Percentiles rank a stretch among this genome's conserved stretches.
These are phyloP conservation scores for Drosophila mulleri DNA, from an alignment of 2,888 invertebrate species.

Conservation along the genomic window DNA sequence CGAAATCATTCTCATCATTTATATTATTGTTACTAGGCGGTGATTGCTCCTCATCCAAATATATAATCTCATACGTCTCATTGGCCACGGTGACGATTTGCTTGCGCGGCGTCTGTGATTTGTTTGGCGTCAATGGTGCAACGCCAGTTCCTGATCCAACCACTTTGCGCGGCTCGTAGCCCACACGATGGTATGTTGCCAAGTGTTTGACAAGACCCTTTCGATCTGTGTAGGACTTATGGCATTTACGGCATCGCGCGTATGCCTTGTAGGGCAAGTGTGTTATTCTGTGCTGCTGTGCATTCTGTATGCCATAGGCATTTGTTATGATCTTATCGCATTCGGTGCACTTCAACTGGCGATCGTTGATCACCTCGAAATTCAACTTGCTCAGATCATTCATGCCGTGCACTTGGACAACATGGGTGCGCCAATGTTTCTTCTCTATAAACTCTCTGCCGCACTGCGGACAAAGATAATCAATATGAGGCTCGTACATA, in stretches of 20 bases:
- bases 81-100: slow-evolving; percentile 80
- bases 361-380: slow-evolving; percentile 77
- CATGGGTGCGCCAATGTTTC: slow-evolving; percentile 81
- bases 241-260: slow-evolving; percentile 79
- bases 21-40: slow-evolving; percentile 29
- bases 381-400: slow-evolving; percentile 78
- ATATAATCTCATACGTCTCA: slow-evolving; percentile 80
- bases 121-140: neutral
- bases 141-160: neutral
- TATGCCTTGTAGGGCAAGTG: slow-evolving; percentile 81
- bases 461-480: slow-evolving; percentile 81
- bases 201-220: slow-evolving; percentile 82
- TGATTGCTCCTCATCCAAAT: slow-evolving; percentile 68
- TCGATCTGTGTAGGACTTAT: slow-evolving; percentile 81
- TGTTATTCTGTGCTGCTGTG: slow-evolving; percentile 81
- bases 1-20: slow-evolving; percentile 73
- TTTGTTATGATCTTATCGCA: slow-evolving; percentile 82
- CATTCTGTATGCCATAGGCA: slow-evolving; percentile 82
- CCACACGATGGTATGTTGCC: slow-evolving; percentile 74
- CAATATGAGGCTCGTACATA: slow-evolving; percentile 78
- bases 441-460: slow-evolving; percentile 80
- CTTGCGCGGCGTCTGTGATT: slow-evolving; percentile 59
- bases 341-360: slow-evolving; percentile 78
- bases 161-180: slow-evolving; percentile 48
- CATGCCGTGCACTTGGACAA: slow-evolving; percentile 77